phyloP scores from a whole-genome alignment of 1,140 invertebrate species.

The Lepidurus couesii region DNA sequence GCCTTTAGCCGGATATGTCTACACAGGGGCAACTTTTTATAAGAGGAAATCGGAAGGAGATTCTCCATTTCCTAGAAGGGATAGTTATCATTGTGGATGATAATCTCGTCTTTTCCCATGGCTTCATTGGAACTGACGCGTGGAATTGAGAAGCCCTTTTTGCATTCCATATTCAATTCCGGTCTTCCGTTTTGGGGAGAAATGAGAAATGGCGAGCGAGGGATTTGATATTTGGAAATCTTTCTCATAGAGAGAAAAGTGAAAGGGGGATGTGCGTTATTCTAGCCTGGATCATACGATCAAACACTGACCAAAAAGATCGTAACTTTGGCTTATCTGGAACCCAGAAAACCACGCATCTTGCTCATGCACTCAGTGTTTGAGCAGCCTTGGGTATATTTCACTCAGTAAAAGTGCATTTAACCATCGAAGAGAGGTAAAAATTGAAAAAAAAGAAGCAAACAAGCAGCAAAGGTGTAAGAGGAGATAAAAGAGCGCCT shows the following conservation, averaged over 20 bases:
- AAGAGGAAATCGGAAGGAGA: constrained; percentile 15
- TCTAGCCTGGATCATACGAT: too few relatives aligned
- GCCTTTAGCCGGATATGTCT: constrained; percentile 1
- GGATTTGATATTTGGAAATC: not conserved
- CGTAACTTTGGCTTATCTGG: too few relatives aligned
- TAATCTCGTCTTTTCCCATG: constrained; percentile 19
- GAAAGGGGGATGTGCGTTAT: too few relatives aligned
- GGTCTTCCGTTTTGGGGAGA: not conserved
- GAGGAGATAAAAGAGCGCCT: not conserved
- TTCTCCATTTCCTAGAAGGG: not conserved
- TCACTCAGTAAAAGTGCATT: not conserved
- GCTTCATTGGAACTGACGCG: constrained; percentile 8
- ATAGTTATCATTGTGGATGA: constrained; percentile 9
- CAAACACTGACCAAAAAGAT: too few relatives aligned
- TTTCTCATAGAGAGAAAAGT: too few relatives aligned
- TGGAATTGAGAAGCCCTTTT: not conserved
- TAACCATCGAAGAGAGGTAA: not conserved
- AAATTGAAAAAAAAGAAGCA: not conserved
- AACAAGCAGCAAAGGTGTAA: constrained; percentile 4
- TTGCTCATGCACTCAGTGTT: not conserved
- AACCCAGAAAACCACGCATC: too few relatives aligned
- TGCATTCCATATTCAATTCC: not conserved
- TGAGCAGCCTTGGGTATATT: not conserved
- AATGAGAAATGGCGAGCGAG: not conserved
- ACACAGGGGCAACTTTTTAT: not conserved